Evolutionary conservation across 1,140 invertebrate genomes (phyloP).

Genomic region (Centruroides sculpturatus): DNA sequence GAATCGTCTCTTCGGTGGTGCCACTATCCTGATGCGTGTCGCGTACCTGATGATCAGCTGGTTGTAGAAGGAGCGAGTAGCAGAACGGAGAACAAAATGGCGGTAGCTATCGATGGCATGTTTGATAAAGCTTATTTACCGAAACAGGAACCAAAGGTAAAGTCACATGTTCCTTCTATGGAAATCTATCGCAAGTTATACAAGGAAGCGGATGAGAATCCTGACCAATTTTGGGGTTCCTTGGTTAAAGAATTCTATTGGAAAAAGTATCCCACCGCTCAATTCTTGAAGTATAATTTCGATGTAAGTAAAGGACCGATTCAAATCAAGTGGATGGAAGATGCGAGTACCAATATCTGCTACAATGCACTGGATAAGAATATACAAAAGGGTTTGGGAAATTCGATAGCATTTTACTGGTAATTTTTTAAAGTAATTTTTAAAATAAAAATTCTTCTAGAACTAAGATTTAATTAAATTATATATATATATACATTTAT

Average conservation of each 20-base stretch:
- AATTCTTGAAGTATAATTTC: slow-evolving; percentile 84
- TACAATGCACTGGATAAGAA: slow-evolving; percentile 89
- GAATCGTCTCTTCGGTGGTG: too few relatives aligned
- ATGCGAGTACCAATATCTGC: slow-evolving; percentile 83
- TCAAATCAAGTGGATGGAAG: slow-evolving; percentile 85
- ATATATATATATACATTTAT: too few relatives aligned
- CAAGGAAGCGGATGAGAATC: slow-evolving; percentile 66
- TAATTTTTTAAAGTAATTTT: slow-evolving; percentile 33
- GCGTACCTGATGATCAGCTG: too few relatives aligned
- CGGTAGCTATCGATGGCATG: too few relatives aligned
- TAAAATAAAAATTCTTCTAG: background rate
- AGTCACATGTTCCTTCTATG: slow-evolving; percentile 26
- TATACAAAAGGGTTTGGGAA: slow-evolving; percentile 64
- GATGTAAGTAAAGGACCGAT: slow-evolving; percentile 74
- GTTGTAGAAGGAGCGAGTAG: too few relatives aligned
- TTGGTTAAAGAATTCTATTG: slow-evolving; percentile 81
- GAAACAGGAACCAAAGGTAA: too few relatives aligned
- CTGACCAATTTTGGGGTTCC: slow-evolving; percentile 74
- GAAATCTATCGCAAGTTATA: slow-evolving; percentile 71
- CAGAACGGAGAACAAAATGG: too few relatives aligned
- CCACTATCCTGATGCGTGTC: too few relatives aligned
- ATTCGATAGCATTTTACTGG: slow-evolving; percentile 90
- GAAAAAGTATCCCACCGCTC: slow-evolving; percentile 48
- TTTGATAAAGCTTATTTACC: too few relatives aligned
- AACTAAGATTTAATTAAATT: too few relatives aligned